These are phyloP conservation scores for Rhea americana DNA, from an alignment of 2,113 vertebrate genomes.

Conservation along the genomic window DNA sequence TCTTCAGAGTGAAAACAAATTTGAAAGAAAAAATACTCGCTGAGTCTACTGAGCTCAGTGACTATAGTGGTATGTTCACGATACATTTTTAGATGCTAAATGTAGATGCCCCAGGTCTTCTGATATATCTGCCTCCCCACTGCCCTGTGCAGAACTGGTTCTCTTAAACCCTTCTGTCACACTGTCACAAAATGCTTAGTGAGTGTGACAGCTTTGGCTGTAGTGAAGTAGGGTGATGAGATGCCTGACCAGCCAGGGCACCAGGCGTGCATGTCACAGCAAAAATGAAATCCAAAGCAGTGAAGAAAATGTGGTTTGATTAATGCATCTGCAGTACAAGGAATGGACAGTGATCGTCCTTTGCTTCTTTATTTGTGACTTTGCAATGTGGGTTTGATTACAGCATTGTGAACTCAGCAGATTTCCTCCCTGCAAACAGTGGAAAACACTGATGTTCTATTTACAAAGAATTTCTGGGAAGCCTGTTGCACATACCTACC, in stretches of 20 bases:
- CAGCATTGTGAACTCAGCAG: constrained; percentile 28
- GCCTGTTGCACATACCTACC: neutral
- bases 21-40: neutral
- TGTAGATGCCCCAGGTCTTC: neutral
- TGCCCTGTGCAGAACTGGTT: neutral
- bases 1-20: neutral
- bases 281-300: neutral
- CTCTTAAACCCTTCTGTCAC: neutral
- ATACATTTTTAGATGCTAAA: neutral
- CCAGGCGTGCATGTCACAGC: neutral
- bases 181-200: neutral
- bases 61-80: neutral
- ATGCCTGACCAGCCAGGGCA: rapidly evolving
- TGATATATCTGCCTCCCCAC: neutral
- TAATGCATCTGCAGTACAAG: neutral
- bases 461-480: constrained; percentile 51
- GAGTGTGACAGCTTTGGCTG: neutral
- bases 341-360: constrained; percentile 14
- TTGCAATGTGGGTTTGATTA: constrained; percentile 41
- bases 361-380: constrained; percentile 30
- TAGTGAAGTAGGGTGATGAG: neutral
- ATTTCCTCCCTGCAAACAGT: constrained; percentile 22
- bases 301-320: constrained; percentile 28
- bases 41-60: neutral
- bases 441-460: constrained; percentile 41